A percentile compares a stretch with the other conserved stretches of the same genome.
phyloP scores from a whole-genome alignment of 1,140 invertebrate species.

The Anoplolepis gracilipes region DNA sequence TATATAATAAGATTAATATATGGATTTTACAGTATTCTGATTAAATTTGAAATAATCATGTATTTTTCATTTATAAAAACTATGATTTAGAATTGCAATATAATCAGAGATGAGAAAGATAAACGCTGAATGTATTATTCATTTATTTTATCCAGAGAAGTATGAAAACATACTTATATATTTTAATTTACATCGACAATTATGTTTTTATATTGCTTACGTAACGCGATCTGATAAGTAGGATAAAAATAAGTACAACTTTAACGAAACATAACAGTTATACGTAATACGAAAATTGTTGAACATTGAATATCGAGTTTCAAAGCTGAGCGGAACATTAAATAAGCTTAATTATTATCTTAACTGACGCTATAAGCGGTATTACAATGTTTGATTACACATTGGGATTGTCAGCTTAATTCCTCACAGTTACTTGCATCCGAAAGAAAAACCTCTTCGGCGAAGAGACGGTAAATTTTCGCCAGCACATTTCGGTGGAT shows the following conservation, averaged over 20 bases:
- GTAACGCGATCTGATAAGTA: neutral
- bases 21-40: neutral
- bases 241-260: constrained; percentile 9
- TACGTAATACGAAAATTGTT: neutral
- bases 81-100: constrained; percentile 21
- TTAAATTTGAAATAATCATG: constrained; percentile 1
- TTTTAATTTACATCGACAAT: constrained; percentile 36
- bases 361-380: neutral
- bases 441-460: neutral
- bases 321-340: neutral
- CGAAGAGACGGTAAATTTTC: neutral
- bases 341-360: constrained; percentile 39
- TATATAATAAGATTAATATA: neutral
- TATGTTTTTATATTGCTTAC: constrained; percentile 41
- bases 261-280: neutral
- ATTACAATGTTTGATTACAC: neutral
- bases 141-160: neutral
- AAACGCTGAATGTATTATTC: constrained; percentile 29
- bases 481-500: neutral
- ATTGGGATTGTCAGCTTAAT: neutral
- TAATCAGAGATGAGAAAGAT: neutral
- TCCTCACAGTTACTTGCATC: neutral
- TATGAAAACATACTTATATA: constrained; percentile 20
- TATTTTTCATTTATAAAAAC: neutral
- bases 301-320: constrained; percentile 21